Evolutionary conservation across 2,113 vertebrate species (phyloP), one percentile per base, ranked within the genome.

Genomic region (Scomber colias): DNA sequence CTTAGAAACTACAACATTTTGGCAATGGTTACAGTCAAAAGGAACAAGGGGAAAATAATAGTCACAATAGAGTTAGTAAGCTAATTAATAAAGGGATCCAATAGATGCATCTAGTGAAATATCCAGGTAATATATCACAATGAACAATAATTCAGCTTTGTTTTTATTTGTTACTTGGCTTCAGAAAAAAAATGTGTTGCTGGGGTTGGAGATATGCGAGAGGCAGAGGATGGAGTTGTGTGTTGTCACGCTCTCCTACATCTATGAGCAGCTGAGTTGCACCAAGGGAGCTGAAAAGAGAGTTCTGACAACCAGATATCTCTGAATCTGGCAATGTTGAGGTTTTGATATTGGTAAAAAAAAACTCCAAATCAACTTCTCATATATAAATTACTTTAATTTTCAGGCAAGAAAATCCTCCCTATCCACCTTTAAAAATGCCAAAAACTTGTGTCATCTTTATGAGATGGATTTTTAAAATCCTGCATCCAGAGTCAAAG

Each of bases 1-100:
- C 82, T 21, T 71, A 51, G 57, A 87, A 82, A 81, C 84, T 73
- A 75, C 50, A 69, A 46, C 48, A 76, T 79, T 48, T 71, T 54
- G 53, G 54, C 71, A 31, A 63, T 9, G 50, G 51, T 75, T 60
- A 63, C 68, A 40, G 21, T 62, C 45, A 81, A 72, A 57, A 75
- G 76, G 16, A 48, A 70, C 45, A 65, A 31, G 62, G 15, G n/a
- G 40, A 24, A 50, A 56, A 45, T 4, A 60, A 15, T 9, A 75
- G 71, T 16, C 14, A 56, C 63, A 62, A 65, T 1, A n/a, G 24
- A 60, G n/a, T 8, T 15, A 55, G 69, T 13, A 21, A 54, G 19
- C 9, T 48, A 65, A 82, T 77, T 56, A 74, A 44, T 45, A 40
- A 72, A 82, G 66, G 65, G 9, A 54, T 40, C 16, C 16, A 48